phyloP scores from a whole-genome alignment of 2,797 vertebrate species.

The Hylomyscus alleni region DNA sequence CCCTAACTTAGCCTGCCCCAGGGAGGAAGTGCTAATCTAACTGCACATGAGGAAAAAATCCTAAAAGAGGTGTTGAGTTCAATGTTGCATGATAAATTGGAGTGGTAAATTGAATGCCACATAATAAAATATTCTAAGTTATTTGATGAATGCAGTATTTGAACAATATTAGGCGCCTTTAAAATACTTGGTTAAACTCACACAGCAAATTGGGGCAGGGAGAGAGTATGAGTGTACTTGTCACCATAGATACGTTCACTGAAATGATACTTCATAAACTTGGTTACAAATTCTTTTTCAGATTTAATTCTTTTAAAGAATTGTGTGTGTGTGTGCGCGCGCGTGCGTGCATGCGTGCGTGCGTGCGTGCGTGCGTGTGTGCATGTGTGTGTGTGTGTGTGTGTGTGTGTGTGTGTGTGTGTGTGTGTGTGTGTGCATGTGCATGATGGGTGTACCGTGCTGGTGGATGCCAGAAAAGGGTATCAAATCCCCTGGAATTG shows the following conservation, averaged over 20 bases:
- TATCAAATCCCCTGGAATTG: neutral
- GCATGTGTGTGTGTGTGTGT: too few species aligned
- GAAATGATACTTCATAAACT: conserved; percentile 20
- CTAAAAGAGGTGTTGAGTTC: neutral
- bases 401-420: neutral
- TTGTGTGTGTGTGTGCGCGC: neutral
- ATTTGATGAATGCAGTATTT: neutral
- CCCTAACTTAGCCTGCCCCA: neutral
- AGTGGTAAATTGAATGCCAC: neutral
- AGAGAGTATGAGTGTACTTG: neutral
- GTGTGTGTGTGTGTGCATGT: neutral
- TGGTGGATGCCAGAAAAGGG: neutral
- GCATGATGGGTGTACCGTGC: neutral
- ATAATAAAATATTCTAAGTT: conserved; percentile 7
- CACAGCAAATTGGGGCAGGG: neutral
- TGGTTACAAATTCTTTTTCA: conserved; percentile 15
- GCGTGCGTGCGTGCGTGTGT: too few species aligned
- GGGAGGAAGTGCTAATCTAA: conserved; percentile 10
- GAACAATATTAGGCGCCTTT: neutral
- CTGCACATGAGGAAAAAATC: conserved; percentile 13
- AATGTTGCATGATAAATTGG: neutral
- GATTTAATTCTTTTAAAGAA: neutral
- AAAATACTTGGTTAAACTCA: neutral
- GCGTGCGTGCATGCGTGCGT: neutral
- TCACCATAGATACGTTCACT: neutral